Conservation (phyloP, 2,888 invertebrate species). For the Pseudeuparius sepicola region DNA sequence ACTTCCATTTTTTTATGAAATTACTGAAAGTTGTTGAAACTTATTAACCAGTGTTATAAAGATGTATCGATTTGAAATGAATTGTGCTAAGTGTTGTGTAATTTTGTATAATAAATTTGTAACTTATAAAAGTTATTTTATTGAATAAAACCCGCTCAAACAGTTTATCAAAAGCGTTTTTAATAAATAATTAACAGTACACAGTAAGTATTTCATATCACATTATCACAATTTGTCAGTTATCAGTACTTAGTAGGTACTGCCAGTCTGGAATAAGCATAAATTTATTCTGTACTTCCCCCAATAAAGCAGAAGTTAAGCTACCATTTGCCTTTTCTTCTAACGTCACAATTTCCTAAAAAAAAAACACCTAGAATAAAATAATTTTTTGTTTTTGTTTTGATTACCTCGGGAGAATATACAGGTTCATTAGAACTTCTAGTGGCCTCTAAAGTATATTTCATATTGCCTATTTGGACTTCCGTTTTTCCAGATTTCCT, state of each 20-base stretch:
- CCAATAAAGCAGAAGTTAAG: slow-evolving; percentile 26
- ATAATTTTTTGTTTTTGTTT: no score
- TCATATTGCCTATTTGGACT: slow-evolving; percentile 31
- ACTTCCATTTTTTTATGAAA: no score
- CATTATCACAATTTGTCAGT: neutral
- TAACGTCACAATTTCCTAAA: slow-evolving; percentile 24
- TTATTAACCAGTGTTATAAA: no score
- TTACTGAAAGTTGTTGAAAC: no score
- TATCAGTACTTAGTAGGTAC: slow-evolving; percentile 20
- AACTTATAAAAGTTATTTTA: no score
- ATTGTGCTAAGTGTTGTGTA: no score
- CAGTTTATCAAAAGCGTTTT: no score
- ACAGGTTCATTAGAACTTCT: slow-evolving; percentile 14
- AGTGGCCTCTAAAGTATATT: slow-evolving; percentile 29
- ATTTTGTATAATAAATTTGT: no score
- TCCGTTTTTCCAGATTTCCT: slow-evolving; percentile 34
- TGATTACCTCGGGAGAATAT: slow-evolving; percentile 19
- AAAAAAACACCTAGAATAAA: slow-evolving; percentile 14
- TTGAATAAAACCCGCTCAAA: no score
- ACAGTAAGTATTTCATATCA: neutral
- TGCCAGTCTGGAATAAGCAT: slow-evolving; percentile 31
- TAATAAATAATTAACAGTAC: no score
- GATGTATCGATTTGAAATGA: no score
- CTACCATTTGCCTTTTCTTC: slow-evolving; percentile 20
- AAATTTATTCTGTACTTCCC: slow-evolving; percentile 29